These are phyloP conservation scores for Trogon surrucura DNA, from an alignment of 2,113 vertebrate genomes.

Conservation along the genomic window DNA sequence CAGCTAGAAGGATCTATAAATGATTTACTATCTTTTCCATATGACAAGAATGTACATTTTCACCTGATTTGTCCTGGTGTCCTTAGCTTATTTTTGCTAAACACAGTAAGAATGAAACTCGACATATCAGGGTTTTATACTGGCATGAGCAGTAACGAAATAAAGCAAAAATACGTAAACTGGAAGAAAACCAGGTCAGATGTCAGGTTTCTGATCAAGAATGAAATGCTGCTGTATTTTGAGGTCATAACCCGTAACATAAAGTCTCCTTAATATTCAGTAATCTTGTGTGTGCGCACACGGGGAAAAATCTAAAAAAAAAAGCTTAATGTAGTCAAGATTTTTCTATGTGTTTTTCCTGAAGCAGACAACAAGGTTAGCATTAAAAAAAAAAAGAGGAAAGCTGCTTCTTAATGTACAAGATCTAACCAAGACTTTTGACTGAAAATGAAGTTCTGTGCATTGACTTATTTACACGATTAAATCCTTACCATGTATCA, in stretches of 20 bases:
- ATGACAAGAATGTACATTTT: neutral
- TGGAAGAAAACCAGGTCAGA: neutral
- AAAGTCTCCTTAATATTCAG: neutral
- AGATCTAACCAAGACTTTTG: neutral
- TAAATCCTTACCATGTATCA: neutral
- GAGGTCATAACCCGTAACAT: neutral
- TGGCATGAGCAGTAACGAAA: neutral
- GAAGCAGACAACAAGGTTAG: neutral
- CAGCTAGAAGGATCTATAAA: neutral
- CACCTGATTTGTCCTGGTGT: neutral
- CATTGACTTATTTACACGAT: neutral
- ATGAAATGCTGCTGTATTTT: neutral
- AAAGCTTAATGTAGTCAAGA: neutral
- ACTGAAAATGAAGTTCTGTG: neutral
- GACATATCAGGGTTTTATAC: neutral
- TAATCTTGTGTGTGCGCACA: neutral
- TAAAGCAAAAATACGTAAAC: neutral
- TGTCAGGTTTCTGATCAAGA: neutral
- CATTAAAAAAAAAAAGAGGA: neutral
- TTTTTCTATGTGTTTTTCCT: neutral
- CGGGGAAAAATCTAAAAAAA: neutral
- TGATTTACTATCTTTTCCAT: neutral
- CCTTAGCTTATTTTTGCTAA: neutral
- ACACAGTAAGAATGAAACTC: neutral
- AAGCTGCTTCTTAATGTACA: neutral